Percentiles rank a stretch among this genome's conserved stretches.
phyloP scores from a whole-genome alignment of 2,797 vertebrate species.

The Coendou prehensilis region DNA sequence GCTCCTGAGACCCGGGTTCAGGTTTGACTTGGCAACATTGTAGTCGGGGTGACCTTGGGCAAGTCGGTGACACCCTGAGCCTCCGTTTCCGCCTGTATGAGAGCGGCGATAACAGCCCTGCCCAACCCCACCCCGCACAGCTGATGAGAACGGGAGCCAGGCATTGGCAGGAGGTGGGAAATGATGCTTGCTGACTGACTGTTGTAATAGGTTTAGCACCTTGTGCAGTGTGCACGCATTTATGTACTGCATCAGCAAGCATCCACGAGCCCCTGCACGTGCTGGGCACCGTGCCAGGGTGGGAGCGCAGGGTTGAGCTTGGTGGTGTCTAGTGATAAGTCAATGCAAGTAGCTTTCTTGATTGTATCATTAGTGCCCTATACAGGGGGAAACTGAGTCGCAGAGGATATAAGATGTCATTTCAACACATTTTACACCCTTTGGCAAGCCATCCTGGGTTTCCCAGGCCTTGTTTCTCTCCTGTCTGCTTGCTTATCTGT shows the following conservation, averaged over 20 bases:
- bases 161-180: not conserved
- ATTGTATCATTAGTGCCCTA: not conserved
- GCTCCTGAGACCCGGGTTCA: not conserved
- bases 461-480: not conserved
- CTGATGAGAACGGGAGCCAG: not conserved
- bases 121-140: not conserved
- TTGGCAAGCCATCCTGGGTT: not conserved
- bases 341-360: not conserved
- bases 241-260: not conserved
- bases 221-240: not conserved
- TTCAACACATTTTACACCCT: not conserved
- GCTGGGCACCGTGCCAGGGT: not conserved
- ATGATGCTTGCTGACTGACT: not conserved
- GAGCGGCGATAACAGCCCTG: not conserved
- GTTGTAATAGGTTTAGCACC: not conserved
- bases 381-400: not conserved
- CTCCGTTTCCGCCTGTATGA: not conserved
- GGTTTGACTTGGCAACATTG: not conserved
- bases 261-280: not conserved
- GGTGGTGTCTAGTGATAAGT: not conserved
- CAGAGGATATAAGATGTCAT: not conserved
- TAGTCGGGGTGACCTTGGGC: not conserved
- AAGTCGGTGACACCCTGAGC: not conserved
- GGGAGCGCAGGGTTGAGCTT: not conserved
- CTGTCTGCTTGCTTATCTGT: not conserved